phyloP scores from a whole-genome alignment of 2,113 vertebrate species.

The Ibidorhyncha struthersii region DNA sequence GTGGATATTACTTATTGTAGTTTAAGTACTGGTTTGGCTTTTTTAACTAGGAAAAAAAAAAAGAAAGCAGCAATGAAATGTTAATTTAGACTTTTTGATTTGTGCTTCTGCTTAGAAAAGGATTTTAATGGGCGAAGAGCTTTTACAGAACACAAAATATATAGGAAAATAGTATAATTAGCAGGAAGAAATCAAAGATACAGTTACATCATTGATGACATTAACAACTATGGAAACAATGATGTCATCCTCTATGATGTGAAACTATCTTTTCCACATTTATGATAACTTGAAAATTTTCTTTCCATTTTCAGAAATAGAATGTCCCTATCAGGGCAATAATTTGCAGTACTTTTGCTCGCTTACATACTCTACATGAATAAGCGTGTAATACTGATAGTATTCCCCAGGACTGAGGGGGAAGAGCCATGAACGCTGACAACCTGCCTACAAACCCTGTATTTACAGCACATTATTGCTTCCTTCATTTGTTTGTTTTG shows the following conservation, averaged over 20 bases:
- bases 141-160: conserved; percentile 40
- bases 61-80: not conserved
- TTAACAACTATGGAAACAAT: conserved; percentile 46
- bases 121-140: not conserved
- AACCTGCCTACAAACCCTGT: not conserved
- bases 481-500: not conserved
- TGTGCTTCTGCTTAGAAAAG: conserved; percentile 26
- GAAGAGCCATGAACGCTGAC: not conserved
- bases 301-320: not conserved
- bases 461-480: not conserved
- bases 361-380: not conserved
- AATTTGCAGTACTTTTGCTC: not conserved
- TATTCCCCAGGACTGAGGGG: not conserved
- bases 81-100: conserved; percentile 2
- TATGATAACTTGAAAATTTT: not conserved
- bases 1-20: not conserved
- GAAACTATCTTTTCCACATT: not conserved
- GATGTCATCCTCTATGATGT: not conserved
- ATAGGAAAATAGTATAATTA: conserved; percentile 25
- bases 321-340: not conserved
- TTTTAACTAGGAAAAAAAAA: not conserved
- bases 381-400: not conserved
- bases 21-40: not conserved
- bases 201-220: not conserved
- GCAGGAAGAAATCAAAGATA: conserved; percentile 47